phyloP scores from a whole-genome alignment of 2,888 invertebrate species.

The Pyrrhia umbra region DNA sequence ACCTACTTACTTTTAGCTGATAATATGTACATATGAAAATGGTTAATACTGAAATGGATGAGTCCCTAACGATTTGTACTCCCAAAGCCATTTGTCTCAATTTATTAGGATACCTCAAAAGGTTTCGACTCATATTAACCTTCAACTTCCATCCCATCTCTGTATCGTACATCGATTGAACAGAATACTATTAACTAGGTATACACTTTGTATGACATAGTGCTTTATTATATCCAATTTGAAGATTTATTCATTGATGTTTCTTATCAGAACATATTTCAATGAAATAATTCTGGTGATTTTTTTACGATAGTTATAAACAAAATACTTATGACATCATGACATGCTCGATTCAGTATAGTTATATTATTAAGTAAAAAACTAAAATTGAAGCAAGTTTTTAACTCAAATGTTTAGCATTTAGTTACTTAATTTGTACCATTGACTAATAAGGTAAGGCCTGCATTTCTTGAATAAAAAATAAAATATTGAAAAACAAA shows the following conservation, averaged over 20 bases:
- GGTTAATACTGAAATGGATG: constrained; percentile 16
- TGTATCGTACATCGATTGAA: background rate
- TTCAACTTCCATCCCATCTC: background rate
- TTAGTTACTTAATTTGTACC: constrained; percentile 22
- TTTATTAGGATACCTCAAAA: constrained; percentile 23
- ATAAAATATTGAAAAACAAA: background rate
- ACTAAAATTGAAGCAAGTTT: constrained; percentile 25
- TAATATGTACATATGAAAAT: background rate
- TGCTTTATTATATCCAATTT: background rate
- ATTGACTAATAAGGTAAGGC: constrained; percentile 6
- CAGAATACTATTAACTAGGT: background rate
- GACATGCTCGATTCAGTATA: background rate
- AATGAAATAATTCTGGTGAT: background rate
- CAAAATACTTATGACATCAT: background rate
- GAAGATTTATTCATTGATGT: background rate
- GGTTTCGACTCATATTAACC: constrained; percentile 10
- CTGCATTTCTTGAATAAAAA: background rate
- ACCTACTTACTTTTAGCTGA: constrained; percentile 14
- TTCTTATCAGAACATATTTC: too few relatives aligned
- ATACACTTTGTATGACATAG: background rate
- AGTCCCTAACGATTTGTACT: constrained; percentile 27
- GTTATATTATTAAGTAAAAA: background rate
- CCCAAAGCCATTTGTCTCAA: constrained; percentile 38
- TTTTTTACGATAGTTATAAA: background rate
- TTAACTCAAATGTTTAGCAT: constrained; percentile 15